Evolutionary conservation across 2,888 invertebrate genomes (phyloP), one percentile per base, ranked within the genome.

Genomic region (Molorchus minor): DNA sequence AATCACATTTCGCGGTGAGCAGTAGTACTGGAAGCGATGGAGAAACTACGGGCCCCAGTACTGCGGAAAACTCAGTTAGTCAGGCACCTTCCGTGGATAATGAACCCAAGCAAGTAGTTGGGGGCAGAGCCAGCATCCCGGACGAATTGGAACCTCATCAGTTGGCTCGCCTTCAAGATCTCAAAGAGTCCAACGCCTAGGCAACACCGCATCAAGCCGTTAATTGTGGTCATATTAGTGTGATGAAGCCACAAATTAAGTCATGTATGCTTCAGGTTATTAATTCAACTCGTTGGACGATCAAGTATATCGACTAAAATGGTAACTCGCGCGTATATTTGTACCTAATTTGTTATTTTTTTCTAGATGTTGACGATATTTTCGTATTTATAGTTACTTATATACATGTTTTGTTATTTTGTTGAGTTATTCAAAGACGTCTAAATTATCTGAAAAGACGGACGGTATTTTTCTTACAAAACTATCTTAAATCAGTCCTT

Each of bases 151-250:
- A 93, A 74, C 92, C 93, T 20, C 92, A 93, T 76, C 94, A 94
- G 79, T 85, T 94, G 73, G 94, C 93, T 61, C 87, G 93, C 77
- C 86, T 94, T 72, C 93, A 94, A 77, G 91, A 92, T 78, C 86
- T 94, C 59, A 94, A 94, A 80, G 94, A 94, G 82, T 94, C 94
- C 62, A 94, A 94, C 81, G 94, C 94, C 83, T 94, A 91, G n/a
- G 82, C 71, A 47, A 66, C 40, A 21, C 45, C 64, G n/a, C n/a
- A n/a, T n/a, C 69, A 68, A 68, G 64, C 68, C 61, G 67, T 65
- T 65, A 51, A 62, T 66, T 52, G 30, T 44, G 41, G 57, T 49
- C 56, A 62, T 61, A 56, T 58, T 43, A 35, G 38, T 58, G 52
- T 41, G 47, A 51, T 46, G 58, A 62, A 58, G 62, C 64, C 63